Evolutionary conservation across 2,888 invertebrate genomes (phyloP), one percentile per base, ranked within the genome.

Genomic region (Tethea ocularis): DNA sequence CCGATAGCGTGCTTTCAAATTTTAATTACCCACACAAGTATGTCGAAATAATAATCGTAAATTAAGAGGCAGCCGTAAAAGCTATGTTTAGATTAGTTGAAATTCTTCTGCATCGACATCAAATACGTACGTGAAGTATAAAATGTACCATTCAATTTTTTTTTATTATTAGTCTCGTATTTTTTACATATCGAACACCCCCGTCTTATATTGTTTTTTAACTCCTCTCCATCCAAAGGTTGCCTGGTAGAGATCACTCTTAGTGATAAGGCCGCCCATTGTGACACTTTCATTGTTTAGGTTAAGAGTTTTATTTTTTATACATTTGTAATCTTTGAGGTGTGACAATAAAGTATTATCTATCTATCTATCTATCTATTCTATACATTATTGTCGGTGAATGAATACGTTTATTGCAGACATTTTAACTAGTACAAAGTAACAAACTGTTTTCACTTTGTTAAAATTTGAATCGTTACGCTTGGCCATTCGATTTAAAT

Each of bases 1-100:
- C 7, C 29, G 54, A 54, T 69, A 51, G 58, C 20, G 56, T 52
- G 64, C 68, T 61, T 64, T 69, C 71, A 60, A 62, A 64, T 62
- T 64, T 60, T 59, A 58, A 70, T 67, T 62, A 46, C 24, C n/a
- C n/a, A 53, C 26, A 29, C n/a, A 52, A 6, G 52, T 3, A 29
- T 26, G 52, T 53, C 17, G 54, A 54, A 52, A 54, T 58, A 38
- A 55, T 60, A 61, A 61, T 61, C 60, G 52, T 61, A 61, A 58
- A 61, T 57, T 46, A 33, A 54, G 54, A 33, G 29, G 54, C 54
- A 36, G 33, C 54, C 22, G 33, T 54, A 54, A 33, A 33, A 20
- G 54, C 33, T 54, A 33, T 10, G 33, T 20, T 54, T 54, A 33
- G 54, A 54, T 53, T 53, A 53, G 24, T 53, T 29, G 15, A 29